These are phyloP conservation scores for Petrosia ficiformis DNA, from an alignment of 37 sponge, comb jelly and placozoan genomes.

Conservation along the genomic window DNA sequence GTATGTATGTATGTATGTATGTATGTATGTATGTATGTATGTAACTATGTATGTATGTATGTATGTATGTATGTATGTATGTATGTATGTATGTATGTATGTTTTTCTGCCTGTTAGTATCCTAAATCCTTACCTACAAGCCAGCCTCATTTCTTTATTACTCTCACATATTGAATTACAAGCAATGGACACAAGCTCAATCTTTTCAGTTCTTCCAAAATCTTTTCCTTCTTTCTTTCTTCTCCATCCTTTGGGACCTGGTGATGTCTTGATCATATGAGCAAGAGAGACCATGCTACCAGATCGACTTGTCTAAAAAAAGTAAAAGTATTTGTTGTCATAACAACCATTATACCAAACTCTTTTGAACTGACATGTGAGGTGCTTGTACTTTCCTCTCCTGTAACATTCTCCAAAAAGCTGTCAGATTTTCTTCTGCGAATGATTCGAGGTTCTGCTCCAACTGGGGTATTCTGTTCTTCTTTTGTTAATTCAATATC, in stretches of 20 bases:
- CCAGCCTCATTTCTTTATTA: not conserved
- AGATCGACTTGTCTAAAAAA: too few species aligned
- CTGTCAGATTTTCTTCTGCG: not conserved
- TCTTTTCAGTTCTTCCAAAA: not conserved
- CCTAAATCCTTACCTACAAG: not conserved
- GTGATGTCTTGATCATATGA: not conserved
- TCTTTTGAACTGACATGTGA: too few species aligned
- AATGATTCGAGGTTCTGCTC: not conserved
- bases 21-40: too few species aligned
- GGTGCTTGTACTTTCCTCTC: too few species aligned
- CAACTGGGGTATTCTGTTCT: not conserved
- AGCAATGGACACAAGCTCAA: not conserved
- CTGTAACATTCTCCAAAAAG: not conserved
- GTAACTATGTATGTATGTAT: too few species aligned
- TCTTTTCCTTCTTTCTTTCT: conserved; percentile 10
- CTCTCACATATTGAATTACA: not conserved
- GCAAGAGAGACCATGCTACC: not conserved
- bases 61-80: too few species aligned
- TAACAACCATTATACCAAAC: too few species aligned
- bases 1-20: too few species aligned
- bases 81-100: too few species aligned
- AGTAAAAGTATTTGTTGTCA: too few species aligned
- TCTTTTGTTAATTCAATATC: not conserved
- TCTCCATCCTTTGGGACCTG: conserved; percentile 34
- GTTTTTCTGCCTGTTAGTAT: too few species aligned